Evolutionary conservation across 2,888 invertebrate species (phyloP), one percentile per base, ranked within the genome.

Genomic region (Panorpa germanica): DNA sequence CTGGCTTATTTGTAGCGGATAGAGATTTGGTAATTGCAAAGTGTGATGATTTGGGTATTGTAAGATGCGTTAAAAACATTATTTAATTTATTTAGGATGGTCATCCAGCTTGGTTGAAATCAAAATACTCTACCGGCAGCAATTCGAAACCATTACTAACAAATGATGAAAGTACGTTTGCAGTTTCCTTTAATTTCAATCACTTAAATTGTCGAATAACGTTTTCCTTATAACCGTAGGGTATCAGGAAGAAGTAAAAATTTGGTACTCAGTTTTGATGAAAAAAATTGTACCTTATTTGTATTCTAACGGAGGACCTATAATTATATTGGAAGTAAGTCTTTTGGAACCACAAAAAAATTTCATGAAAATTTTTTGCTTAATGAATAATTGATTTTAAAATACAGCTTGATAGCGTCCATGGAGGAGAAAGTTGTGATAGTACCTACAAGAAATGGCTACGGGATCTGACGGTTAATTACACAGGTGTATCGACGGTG

Each of bases 341-440:
- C n/a, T n/a, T n/a, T n/a, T n/a, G n/a, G n/a, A n/a, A n/a, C n/a
- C n/a, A n/a, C n/a, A n/a, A n/a, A n/a, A n/a, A n/a, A n/a, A n/a
- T n/a, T n/a, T n/a, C n/a, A n/a, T n/a, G n/a, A n/a, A n/a, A n/a
- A n/a, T n/a, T n/a, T n/a, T n/a, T n/a, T n/a, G n/a, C n/a, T n/a
- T n/a, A n/a, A n/a, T n/a, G n/a, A n/a, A n/a, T n/a, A n/a, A n/a
- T n/a, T n/a, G n/a, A n/a, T n/a, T n/a, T n/a, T n/a, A n/a, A n/a
- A n/a, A 72, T 86, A 24, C 86, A 88, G 63, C 76, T 80, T 48
- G 93, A 93, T 57, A 96, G 96, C 50, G 90, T 88, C 49, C 90
- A 90, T 42, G 91, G 91, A 3, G 83, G 85, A 43, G 86, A 72
- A 45, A n/a, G n/a, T n/a, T 76, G 72, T 41, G 81, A 88, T 46